Conservation (phyloP, 2,113 vertebrate genomes). For the Pelusios castaneus region DNA sequence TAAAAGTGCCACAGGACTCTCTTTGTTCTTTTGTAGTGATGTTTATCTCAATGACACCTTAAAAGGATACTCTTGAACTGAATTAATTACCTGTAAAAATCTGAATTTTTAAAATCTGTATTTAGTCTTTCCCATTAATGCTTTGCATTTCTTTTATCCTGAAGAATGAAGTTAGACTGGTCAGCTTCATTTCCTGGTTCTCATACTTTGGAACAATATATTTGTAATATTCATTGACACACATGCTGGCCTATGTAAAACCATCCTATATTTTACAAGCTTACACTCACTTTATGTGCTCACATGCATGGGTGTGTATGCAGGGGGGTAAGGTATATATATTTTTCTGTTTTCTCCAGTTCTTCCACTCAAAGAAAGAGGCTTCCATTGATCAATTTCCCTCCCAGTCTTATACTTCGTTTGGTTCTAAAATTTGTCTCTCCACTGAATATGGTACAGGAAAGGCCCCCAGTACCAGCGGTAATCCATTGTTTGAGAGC, state of each 20-base stretch:
- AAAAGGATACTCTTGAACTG: not conserved
- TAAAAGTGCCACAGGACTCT: too few species aligned
- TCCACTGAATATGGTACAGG: not conserved
- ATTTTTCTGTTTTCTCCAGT: not conserved
- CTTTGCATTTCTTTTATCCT: not conserved
- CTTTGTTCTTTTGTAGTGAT: not conserved
- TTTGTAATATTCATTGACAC: not conserved
- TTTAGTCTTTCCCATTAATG: not conserved
- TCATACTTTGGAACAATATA: not conserved
- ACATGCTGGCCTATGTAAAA: not conserved
- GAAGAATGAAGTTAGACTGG: not conserved
- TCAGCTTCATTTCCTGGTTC: not conserved
- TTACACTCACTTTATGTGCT: not conserved
- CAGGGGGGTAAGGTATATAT: not conserved
- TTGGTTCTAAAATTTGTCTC: not conserved
- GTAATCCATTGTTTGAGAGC: not conserved
- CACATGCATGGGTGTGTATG: not conserved
- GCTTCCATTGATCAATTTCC: not conserved
- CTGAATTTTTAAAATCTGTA: not conserved
- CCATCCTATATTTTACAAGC: not conserved
- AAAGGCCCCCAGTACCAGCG: not conserved
- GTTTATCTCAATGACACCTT: not conserved
- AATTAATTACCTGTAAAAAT: not conserved
- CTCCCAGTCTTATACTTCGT: not conserved
- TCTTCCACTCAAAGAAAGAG: not conserved